These are phyloP conservation scores for Bolborhynchus lineola DNA, from an alignment of 2,113 vertebrate genomes.

Conservation along the genomic window DNA sequence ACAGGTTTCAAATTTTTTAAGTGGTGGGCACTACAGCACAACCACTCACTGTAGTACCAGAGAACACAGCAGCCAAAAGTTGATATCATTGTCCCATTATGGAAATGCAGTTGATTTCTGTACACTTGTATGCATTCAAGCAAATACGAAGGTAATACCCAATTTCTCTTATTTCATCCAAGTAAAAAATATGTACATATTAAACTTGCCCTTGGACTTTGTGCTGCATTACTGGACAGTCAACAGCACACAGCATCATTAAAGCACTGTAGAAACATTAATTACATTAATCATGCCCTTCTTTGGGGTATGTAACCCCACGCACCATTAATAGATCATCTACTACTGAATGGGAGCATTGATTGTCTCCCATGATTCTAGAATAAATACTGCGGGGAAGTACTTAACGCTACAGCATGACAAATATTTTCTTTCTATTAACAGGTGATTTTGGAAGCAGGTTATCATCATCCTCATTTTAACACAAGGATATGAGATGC, in stretches of 20 bases:
- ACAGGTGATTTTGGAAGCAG: neutral
- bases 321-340: neutral
- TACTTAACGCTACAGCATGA: neutral
- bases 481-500: neutral
- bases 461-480: neutral
- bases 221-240: neutral
- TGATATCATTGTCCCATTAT: neutral
- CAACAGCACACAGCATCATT: neutral
- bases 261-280: neutral
- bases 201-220: neutral
- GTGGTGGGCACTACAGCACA: neutral
- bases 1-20: neutral
- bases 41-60: neutral
- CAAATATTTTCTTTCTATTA: neutral
- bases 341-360: neutral
- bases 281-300: neutral
- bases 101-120: neutral
- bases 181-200: neutral
- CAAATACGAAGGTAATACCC: neutral
- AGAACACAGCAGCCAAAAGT: neutral
- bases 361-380: neutral
- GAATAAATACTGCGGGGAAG: neutral
- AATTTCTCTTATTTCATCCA: neutral
- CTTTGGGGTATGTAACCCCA: neutral
- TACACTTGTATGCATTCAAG: neutral